phyloP scores from a whole-genome alignment of 2,888 invertebrate species.

The Rhagium mordax region DNA sequence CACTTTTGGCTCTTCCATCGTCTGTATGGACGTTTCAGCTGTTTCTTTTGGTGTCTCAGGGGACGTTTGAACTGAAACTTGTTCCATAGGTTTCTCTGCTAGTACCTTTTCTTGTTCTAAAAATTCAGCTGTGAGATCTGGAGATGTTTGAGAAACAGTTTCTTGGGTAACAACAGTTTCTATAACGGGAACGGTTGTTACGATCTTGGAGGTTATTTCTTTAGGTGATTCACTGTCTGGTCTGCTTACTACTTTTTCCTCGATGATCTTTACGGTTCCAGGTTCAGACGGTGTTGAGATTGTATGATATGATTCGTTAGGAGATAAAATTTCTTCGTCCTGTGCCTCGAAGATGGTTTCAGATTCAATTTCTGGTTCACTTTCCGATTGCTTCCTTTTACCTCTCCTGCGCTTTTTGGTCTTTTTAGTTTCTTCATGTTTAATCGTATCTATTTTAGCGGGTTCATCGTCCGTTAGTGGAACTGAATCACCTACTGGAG shows the following conservation, averaged over 20 bases:
- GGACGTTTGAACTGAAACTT: constrained; percentile 72
- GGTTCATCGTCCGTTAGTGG: constrained; percentile 68
- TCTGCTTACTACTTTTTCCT: constrained; percentile 76
- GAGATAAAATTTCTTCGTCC: constrained; percentile 71
- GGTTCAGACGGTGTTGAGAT: constrained; percentile 75
- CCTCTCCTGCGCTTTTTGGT: constrained; percentile 65
- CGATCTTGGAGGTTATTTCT: constrained; percentile 68
- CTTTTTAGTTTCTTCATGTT: constrained; percentile 56
- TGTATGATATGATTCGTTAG: constrained; percentile 75
- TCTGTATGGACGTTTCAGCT: constrained; percentile 73
- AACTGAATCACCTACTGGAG: constrained; percentile 63
- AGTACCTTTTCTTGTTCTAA: constrained; percentile 66
- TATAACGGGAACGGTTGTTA: constrained; percentile 74
- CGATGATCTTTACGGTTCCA: constrained; percentile 77
- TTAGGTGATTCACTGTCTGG: constrained; percentile 74
- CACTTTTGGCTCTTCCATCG: constrained; percentile 64
- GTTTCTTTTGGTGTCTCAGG: constrained; percentile 71
- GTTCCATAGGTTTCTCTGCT: constrained; percentile 63
- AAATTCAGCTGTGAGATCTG: constrained; percentile 58
- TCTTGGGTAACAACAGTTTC: constrained; percentile 76
- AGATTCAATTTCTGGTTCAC: constrained; percentile 66
- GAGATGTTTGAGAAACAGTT: constrained; percentile 75
- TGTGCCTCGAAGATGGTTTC: constrained; percentile 69
- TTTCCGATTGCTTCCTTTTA: constrained; percentile 62
- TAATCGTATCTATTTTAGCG: constrained; percentile 49